These are phyloP conservation scores for Himantopus leucocephalus DNA, from an alignment of 2,113 vertebrate species.

Conservation along the genomic window DNA sequence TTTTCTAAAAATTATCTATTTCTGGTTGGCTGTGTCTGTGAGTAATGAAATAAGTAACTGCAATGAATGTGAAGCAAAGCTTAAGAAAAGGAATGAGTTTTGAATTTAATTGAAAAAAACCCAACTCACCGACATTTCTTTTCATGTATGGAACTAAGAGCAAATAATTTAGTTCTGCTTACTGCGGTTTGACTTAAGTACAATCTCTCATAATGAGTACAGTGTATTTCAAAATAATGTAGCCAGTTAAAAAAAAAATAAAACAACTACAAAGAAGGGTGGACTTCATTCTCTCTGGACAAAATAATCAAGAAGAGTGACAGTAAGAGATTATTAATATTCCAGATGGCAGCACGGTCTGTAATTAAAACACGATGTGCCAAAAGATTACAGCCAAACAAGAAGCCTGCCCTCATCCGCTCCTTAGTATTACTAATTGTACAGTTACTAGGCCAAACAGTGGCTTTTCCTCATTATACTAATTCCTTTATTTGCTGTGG, in stretches of 20 bases:
- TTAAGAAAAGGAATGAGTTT: background rate
- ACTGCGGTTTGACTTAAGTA: background rate
- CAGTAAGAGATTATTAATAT: constrained; percentile 48
- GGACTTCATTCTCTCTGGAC: background rate
- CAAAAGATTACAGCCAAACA: constrained; percentile 56
- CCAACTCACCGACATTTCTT: background rate
- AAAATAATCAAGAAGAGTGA: constrained; percentile 28
- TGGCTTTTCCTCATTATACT: constrained; percentile 18
- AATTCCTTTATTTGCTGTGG: constrained; percentile 17
- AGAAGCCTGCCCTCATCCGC: constrained; percentile 26
- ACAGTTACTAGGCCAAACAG: constrained; percentile 30
- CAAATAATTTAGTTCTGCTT: background rate
- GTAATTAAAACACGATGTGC: constrained; percentile 55
- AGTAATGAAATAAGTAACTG: background rate
- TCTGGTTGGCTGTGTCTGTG: background rate
- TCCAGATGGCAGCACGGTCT: constrained; percentile 20
- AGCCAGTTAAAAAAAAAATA: background rate
- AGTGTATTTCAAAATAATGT: background rate
- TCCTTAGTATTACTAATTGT: constrained; percentile 51
- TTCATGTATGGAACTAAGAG: background rate
- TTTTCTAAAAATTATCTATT: constrained; percentile 25
- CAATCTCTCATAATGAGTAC: background rate
- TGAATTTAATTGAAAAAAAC: background rate
- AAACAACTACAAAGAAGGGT: background rate
- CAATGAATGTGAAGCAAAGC: background rate